These are phyloP conservation scores for Eriocheir sinensis DNA, from an alignment of 1,140 invertebrate species.

Conservation along the genomic window DNA sequence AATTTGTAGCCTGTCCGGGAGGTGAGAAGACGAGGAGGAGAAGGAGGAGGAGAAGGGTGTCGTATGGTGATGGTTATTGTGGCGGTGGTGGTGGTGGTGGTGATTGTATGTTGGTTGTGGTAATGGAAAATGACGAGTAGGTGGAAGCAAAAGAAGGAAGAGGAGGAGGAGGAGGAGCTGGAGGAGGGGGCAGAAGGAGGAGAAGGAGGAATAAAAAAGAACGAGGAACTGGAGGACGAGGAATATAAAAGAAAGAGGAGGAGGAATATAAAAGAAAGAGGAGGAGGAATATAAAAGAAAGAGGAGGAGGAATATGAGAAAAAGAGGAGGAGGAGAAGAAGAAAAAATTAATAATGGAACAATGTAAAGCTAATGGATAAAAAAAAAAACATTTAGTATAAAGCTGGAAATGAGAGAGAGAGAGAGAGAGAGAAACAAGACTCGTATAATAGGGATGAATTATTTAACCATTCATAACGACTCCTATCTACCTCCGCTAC, in stretches of 20 bases:
- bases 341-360: neutral
- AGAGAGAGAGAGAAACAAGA: neutral
- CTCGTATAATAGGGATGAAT: neutral
- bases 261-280: neutral
- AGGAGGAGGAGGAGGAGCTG: neutral
- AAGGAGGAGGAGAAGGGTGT: neutral
- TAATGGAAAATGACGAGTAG: neutral
- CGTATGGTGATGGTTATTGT: no score
- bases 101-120: neutral
- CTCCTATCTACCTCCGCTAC: neutral
- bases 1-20: slow-evolving; percentile 72
- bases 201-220: neutral
- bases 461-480: neutral
- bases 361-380: no score
- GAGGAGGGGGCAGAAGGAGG: neutral
- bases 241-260: neutral
- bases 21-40: neutral
- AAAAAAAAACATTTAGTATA: no score
- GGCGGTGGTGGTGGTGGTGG: neutral
- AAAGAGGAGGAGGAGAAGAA: neutral
- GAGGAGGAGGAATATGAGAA: neutral
- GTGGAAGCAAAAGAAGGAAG: no score
- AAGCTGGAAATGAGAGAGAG: no score
- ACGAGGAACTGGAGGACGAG: no score
- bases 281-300: neutral